Percentiles rank a stretch among this genome's conserved stretches.
Conservation (phyloP, 1,140 invertebrate genomes). For the Idris sp. region DNA sequence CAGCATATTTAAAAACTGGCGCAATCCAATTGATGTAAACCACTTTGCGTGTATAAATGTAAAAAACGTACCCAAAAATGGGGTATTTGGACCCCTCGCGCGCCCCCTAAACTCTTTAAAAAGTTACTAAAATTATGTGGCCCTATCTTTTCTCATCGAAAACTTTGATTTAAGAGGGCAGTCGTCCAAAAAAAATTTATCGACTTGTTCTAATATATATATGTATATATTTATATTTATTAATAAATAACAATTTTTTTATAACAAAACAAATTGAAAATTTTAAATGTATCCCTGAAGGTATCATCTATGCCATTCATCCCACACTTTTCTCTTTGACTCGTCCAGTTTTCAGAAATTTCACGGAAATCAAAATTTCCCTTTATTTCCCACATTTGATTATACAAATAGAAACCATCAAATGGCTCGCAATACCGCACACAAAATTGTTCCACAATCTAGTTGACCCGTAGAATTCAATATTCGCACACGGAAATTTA, state of each 20-base stretch:
- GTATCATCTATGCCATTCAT: constrained; percentile 14
- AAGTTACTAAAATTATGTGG: too few relatives aligned
- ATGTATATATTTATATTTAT: constrained; percentile 25
- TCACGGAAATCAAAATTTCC: constrained; percentile 55
- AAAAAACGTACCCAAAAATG: too few relatives aligned
- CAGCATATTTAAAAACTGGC: too few relatives aligned
- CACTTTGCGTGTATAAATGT: too few relatives aligned
- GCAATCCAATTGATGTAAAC: too few relatives aligned
- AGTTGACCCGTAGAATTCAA: constrained; percentile 20
- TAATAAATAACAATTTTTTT: constrained; percentile 41
- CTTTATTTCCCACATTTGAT: not conserved
- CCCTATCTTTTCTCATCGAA: too few relatives aligned
- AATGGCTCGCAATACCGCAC: constrained; percentile 29
- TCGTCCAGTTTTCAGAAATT: constrained; percentile 32
- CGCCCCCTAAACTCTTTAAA: too few relatives aligned
- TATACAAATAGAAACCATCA: constrained; percentile 30
- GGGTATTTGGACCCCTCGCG: too few relatives aligned
- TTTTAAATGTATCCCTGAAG: constrained; percentile 11
- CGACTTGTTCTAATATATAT: too few relatives aligned
- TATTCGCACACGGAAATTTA: constrained; percentile 14
- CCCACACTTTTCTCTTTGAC: constrained; percentile 4
- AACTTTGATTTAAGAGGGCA: too few relatives aligned
- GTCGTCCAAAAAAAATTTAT: too few relatives aligned
- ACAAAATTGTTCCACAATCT: constrained; percentile 13
- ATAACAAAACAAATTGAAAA: constrained; percentile 30